Conservation (phyloP, 2,113 vertebrate genomes). For the Hirundichthys speculiger region DNA sequence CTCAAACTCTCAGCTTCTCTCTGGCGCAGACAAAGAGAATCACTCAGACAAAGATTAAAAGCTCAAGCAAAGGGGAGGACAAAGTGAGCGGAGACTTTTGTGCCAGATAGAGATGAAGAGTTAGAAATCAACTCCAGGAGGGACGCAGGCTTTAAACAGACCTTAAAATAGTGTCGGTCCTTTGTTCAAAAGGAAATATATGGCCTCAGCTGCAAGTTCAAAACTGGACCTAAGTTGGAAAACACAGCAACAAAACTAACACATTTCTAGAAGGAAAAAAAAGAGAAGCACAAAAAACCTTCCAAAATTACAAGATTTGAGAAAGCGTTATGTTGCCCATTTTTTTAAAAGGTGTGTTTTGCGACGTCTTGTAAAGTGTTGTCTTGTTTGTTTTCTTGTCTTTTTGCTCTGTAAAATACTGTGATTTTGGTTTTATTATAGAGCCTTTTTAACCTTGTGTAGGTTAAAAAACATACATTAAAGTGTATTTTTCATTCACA, state of each 20-base stretch:
- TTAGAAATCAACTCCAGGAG: constrained; percentile 10
- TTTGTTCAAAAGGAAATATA: constrained; percentile 5
- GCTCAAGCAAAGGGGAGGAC: constrained; percentile 14
- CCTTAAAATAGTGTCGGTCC: constrained; percentile 1
- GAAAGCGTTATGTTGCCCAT: too few species aligned
- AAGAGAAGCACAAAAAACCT: neutral
- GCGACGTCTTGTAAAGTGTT: too few species aligned
- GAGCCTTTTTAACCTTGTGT: too few species aligned
- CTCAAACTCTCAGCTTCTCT: neutral
- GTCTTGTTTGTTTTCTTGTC: too few species aligned
- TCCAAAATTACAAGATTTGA: neutral
- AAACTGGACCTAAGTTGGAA: too few species aligned
- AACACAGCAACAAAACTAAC: neutral
- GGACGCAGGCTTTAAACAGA: constrained; percentile 1
- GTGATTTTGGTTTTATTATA: too few species aligned
- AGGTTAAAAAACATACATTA: too few species aligned
- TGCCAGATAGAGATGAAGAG: constrained; percentile 4
- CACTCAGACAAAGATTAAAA: constrained; percentile 16
- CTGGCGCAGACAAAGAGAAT: neutral
- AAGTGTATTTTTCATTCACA: too few species aligned
- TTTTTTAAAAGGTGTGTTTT: too few species aligned
- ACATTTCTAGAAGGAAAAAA: too few species aligned
- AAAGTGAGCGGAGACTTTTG: neutral
- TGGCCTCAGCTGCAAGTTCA: constrained; percentile 11
- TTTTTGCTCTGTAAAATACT: too few species aligned